Percentiles rank a stretch among this genome's conserved stretches.
Conservation (phyloP, 2,113 vertebrate genomes). For the Pampusana beccarii region DNA sequence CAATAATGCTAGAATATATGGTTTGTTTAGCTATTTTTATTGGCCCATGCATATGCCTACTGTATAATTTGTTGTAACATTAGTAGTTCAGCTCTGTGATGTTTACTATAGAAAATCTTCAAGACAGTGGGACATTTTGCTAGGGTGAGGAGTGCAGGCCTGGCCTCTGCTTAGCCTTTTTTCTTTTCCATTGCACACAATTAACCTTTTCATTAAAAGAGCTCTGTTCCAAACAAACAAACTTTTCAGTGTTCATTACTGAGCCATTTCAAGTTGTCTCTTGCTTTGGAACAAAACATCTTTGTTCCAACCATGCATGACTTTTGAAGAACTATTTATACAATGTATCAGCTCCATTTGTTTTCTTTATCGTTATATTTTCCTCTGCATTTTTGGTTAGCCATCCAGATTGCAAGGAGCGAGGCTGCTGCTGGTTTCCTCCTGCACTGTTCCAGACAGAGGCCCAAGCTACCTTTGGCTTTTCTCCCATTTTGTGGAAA, state of each 20-base stretch:
- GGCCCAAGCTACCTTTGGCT: neutral
- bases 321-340: conserved; percentile 70
- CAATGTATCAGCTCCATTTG: conserved; percentile 67
- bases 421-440: neutral
- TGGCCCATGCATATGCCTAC: neutral
- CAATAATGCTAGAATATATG: neutral
- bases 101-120: conserved; percentile 5
- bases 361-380: conserved; percentile 60
- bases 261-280: conserved; percentile 48
- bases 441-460: neutral
- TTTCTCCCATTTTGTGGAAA: neutral
- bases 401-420: neutral
- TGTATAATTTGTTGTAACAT: neutral
- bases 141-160: conserved; percentile 30
- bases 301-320: conserved; percentile 63
- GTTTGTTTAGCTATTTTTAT: conserved; percentile 34
- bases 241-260: conserved; percentile 52
- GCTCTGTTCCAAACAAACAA: conserved; percentile 59
- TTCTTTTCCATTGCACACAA: conserved; percentile 61
- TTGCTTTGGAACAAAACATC: conserved; percentile 58
- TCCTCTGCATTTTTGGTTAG: conserved; percentile 41
- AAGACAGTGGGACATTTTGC: conserved; percentile 40
- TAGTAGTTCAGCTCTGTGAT: neutral
- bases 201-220: conserved; percentile 69
- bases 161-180: conserved; percentile 34